Evolutionary conservation across 2,113 vertebrate genomes (phyloP).

Genomic region (Pollimyrus isidori): DNA sequence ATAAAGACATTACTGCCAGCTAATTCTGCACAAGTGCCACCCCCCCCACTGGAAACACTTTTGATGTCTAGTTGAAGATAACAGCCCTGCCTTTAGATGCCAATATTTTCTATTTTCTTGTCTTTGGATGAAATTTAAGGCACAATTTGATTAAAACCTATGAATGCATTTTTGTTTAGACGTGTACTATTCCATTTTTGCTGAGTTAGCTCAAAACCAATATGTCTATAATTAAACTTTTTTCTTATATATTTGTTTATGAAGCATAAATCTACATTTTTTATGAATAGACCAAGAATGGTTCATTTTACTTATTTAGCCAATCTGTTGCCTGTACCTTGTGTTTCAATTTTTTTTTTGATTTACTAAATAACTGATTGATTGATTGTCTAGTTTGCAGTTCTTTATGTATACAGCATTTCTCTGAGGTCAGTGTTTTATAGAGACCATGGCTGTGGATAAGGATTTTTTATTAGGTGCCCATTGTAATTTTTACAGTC

Average conservation of each 20-base stretch:
- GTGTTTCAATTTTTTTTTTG: background rate
- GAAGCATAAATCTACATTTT: constrained; percentile 49
- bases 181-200: constrained; percentile 32
- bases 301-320: background rate
- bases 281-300: background rate
- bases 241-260: constrained; percentile 41
- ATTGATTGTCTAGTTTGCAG: background rate
- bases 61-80: constrained; percentile 36
- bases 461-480: background rate
- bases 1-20: constrained; percentile 29
- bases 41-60: constrained; percentile 29
- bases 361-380: background rate
- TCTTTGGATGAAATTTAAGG: constrained; percentile 27
- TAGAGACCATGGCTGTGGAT: background rate
- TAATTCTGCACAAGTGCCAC: constrained; percentile 35
- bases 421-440: background rate
- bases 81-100: constrained; percentile 23
- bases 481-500: background rate
- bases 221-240: constrained; percentile 25
- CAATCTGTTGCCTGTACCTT: background rate
- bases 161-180: constrained; percentile 33
- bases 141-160: constrained; percentile 20
- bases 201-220: constrained; percentile 40
- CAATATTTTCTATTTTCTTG: constrained; percentile 30
- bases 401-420: background rate